phyloP scores from a whole-genome alignment of 1,140 invertebrate genomes.

The Patella vulgata region DNA sequence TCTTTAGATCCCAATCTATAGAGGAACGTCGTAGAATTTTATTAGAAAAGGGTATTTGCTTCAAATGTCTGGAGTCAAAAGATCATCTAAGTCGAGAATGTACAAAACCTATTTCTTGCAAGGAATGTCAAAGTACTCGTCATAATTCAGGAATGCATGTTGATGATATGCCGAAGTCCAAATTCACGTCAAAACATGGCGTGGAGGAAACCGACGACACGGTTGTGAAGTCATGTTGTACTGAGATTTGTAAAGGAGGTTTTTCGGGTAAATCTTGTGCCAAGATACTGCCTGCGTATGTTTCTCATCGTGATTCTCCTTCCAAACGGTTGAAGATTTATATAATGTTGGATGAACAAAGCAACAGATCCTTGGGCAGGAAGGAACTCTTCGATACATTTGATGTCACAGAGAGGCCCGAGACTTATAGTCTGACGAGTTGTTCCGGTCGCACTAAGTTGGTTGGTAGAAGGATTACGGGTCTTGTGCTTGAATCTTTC shows the following conservation, averaged over 20 bases:
- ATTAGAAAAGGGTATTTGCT: slow-evolving; percentile 4
- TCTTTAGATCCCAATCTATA: neutral
- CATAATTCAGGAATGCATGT: slow-evolving; percentile 12
- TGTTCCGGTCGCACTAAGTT: slow-evolving; percentile 6
- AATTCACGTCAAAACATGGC: neutral
- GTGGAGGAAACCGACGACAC: neutral
- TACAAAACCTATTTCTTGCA: slow-evolving; percentile 1
- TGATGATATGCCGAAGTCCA: neutral
- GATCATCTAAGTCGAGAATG: slow-evolving; percentile 9
- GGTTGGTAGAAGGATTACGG: neutral
- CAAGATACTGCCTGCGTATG: slow-evolving; percentile 17
- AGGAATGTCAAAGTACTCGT: neutral
- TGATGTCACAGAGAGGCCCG: neutral
- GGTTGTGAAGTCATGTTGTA: slow-evolving; percentile 6
- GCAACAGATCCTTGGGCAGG: slow-evolving; percentile 13
- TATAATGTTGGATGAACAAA: slow-evolving; percentile 22
- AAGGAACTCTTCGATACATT: slow-evolving; percentile 13
- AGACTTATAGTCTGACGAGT: neutral
- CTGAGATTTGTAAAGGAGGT: slow-evolving; percentile 1
- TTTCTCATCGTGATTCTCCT: neutral
- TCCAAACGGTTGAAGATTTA: neutral
- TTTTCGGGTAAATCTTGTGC: slow-evolving; percentile 12
- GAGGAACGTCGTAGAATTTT: slow-evolving; percentile 1
- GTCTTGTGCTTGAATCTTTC: slow-evolving; percentile 15
- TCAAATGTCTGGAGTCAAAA: neutral